A percentile compares a stretch with the other conserved stretches of the same genome.
Conservation (phyloP, 2,888 invertebrate species). For the Lepidochrysops patricia region DNA sequence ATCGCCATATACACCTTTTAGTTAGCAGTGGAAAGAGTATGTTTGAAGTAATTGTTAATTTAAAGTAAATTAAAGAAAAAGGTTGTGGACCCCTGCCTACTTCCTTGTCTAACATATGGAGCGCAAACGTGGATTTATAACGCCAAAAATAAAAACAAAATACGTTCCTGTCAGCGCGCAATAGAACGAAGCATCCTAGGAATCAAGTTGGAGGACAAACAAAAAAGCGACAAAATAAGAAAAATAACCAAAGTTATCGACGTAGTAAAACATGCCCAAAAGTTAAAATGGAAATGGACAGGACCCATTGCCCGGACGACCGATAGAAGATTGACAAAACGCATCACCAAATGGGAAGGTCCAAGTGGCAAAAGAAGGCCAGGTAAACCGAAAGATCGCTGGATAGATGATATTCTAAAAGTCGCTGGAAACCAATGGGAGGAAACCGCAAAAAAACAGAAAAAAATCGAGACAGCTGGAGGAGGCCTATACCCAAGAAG, state of each 20-base stretch:
- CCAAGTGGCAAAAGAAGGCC: no score
- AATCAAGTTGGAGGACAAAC: not conserved
- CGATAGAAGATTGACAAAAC: not conserved
- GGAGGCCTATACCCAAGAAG: not conserved
- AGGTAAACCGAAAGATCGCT: no score
- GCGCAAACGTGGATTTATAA: not conserved
- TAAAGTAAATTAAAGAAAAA: slow-evolving; percentile 13
- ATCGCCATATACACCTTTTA: no score
- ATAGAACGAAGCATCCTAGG: not conserved
- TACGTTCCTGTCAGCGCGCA: slow-evolving; percentile 14
- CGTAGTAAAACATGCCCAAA: not conserved
- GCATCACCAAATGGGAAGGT: not conserved
- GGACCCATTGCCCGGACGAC: not conserved
- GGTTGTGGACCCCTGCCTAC: slow-evolving; percentile 12
- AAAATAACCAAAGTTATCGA: not conserved
- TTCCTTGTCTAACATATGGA: slow-evolving; percentile 5
- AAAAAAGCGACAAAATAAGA: not conserved
- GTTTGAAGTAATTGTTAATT: no score
- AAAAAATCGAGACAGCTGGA: slow-evolving; percentile 14
- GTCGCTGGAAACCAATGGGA: no score
- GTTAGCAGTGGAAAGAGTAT: no score
- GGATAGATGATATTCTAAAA: no score
- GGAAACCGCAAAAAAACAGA: not conserved
- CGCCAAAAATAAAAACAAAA: not conserved
- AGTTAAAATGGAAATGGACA: not conserved